A percentile compares a stretch with the other conserved stretches of the same genome.
Evolutionary conservation across 2,797 vertebrate species (phyloP).

Genomic region (Megaceryle alcyon): DNA sequence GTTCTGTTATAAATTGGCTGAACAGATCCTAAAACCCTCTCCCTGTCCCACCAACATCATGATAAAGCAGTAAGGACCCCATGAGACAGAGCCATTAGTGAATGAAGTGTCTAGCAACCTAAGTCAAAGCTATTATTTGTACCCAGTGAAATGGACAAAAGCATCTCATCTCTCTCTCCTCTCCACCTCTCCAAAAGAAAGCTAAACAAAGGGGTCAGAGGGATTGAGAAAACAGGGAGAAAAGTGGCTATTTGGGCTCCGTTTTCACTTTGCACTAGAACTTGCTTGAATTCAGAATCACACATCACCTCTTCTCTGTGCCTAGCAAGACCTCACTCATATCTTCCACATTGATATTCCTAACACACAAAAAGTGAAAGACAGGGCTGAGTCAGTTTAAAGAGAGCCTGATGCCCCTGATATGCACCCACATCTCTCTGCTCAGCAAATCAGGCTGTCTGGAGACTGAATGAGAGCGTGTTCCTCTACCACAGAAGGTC

Average conservation of each 20-base stretch:
- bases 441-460: background rate
- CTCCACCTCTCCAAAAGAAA: background rate
- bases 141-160: background rate
- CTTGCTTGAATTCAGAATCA: background rate
- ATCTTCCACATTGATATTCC: background rate
- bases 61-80: background rate
- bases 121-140: background rate
- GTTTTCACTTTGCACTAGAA: background rate
- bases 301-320: rapidly evolving
- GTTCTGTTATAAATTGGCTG: background rate
- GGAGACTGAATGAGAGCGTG: background rate
- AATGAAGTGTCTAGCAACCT: background rate
- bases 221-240: background rate
- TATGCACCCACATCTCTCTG: background rate
- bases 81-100: background rate
- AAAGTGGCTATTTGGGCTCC: background rate
- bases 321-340: background rate
- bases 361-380: background rate
- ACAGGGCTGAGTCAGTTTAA: background rate
- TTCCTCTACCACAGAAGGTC: conserved; percentile 36
- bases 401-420: background rate
- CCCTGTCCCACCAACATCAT: background rate
- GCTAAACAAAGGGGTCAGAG: background rate
- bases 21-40: background rate
- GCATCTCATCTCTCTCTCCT: background rate